phyloP scores from a whole-genome alignment of 1,140 invertebrate species.

The Tribolium castaneum region DNA sequence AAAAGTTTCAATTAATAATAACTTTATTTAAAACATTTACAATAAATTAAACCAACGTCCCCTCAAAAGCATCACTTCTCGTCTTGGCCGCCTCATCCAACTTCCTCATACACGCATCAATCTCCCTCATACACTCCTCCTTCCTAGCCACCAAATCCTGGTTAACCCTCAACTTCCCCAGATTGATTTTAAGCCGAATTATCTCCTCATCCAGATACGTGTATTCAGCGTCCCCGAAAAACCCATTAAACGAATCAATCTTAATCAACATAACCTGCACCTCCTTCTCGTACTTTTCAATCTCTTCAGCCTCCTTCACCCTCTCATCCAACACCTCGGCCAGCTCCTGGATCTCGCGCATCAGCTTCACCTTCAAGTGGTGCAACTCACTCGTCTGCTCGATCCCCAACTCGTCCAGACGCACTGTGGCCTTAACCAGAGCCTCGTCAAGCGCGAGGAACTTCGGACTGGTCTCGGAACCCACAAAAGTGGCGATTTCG shows the following conservation, averaged over 20 bases:
- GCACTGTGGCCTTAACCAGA: constrained; percentile 32
- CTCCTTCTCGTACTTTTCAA: constrained; percentile 43
- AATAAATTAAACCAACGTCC: constrained; percentile 8
- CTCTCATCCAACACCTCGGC: constrained; percentile 45
- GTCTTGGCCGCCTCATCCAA: constrained; percentile 1
- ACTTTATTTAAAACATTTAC: too few relatives aligned
- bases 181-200: constrained; percentile 46
- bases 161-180: constrained; percentile 46
- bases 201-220: constrained; percentile 49
- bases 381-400: constrained; percentile 32
- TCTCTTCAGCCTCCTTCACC: constrained; percentile 43
- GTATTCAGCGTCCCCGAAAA: constrained; percentile 12
- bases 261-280: constrained; percentile 38
- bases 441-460: constrained; percentile 50
- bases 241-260: constrained; percentile 39
- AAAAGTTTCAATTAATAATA: too few relatives aligned
- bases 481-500: constrained; percentile 47
- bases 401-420: constrained; percentile 39
- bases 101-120: constrained; percentile 47
- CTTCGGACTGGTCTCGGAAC: constrained; percentile 39
- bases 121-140: constrained; percentile 33
- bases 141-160: constrained; percentile 14
- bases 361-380: constrained; percentile 43
- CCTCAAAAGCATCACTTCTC: not conserved
- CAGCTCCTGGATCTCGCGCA: constrained; percentile 42